Base-by-base conservation (phyloP, 2,888 invertebrate genomes). In the Melanostoma scalare region DNA sequence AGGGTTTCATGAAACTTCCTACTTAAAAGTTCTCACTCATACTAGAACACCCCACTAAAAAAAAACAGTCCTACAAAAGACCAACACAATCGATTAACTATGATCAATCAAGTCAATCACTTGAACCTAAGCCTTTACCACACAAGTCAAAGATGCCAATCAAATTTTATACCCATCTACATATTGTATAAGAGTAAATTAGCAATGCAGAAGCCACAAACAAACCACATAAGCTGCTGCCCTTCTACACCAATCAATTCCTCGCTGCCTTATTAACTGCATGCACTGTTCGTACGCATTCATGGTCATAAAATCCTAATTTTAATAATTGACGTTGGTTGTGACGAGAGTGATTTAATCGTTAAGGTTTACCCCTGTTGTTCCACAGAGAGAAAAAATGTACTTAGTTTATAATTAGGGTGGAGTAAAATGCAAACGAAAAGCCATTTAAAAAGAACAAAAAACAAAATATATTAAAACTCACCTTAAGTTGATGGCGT, bases 401-500 rank as follows among this genome's bases (percentile, higher is more conserved):
- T 20, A 20, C 20, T 20, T 20, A 20, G 20, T 1, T 20, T 20
- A 20, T 20, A 20, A 20, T 20, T 20, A 20, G 20, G 20, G 20
- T 20, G 20, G 20, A 20, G 20, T 20, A 20, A 20, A 20, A 20
- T 20, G 20, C 20, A 20, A 20, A 20, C 1, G 20, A 20, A 20
- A 20, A 20, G 20, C 20, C 20, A 20, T 20, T 20, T 20, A 52
- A 44, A 10, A 44, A 61, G 53, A 31, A 35, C 10, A 60, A 42
- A 63, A 48, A 56, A 79, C 20, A 20, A 20, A 20, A 20, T 20
- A 20, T 1, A 1, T 20, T 8, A 46, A 44, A 50, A 87, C 89
- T 89, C 86, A 91, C 91, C 91, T 91, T 91, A 36, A 91, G 88
- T 87, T 91, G 91, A 80, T 90, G 90, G 78, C 91, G 90, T 86